These are phyloP conservation scores for Chiridota heheva DNA, from an alignment of 35 echinoderm and acorn worm species.

Conservation along the genomic window DNA sequence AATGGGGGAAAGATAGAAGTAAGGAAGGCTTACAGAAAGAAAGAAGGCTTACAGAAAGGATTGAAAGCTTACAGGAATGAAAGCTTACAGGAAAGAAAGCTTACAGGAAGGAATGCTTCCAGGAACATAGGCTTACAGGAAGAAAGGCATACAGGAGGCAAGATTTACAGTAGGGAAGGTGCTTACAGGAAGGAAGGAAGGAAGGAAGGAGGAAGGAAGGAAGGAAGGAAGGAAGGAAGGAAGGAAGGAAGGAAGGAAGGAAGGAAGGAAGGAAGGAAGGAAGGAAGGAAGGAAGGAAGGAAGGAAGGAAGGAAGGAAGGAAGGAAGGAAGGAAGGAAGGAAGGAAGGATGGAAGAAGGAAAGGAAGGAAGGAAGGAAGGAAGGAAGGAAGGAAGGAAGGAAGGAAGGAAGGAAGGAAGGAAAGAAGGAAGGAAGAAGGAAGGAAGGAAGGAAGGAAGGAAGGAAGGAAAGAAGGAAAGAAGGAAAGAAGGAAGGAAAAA, in stretches of 20 bases:
- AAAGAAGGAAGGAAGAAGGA: background rate
- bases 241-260: background rate
- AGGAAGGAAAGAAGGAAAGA: too few species aligned
- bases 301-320: background rate
- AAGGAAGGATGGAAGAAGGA: slow-evolving; percentile 1
- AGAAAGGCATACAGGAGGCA: too few species aligned
- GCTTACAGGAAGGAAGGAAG: too few species aligned
- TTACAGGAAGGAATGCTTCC: too few species aligned
- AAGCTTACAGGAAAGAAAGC: too few species aligned
- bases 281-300: background rate
- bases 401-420: background rate
- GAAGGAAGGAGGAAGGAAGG: too few species aligned
- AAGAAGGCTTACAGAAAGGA: too few species aligned
- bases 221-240: background rate
- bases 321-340: background rate
- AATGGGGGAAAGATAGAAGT: too few species aligned
- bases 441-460: background rate
- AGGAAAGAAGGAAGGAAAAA: background rate
- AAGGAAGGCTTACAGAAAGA: too few species aligned
- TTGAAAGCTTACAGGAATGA: too few species aligned
- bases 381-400: background rate
- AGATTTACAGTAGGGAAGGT: too few species aligned
- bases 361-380: background rate
- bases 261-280: background rate
- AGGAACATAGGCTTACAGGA: too few species aligned